These are phyloP conservation scores for Reinhardtius hippoglossoides DNA, from an alignment of 2,113 vertebrate species.

Conservation along the genomic window DNA sequence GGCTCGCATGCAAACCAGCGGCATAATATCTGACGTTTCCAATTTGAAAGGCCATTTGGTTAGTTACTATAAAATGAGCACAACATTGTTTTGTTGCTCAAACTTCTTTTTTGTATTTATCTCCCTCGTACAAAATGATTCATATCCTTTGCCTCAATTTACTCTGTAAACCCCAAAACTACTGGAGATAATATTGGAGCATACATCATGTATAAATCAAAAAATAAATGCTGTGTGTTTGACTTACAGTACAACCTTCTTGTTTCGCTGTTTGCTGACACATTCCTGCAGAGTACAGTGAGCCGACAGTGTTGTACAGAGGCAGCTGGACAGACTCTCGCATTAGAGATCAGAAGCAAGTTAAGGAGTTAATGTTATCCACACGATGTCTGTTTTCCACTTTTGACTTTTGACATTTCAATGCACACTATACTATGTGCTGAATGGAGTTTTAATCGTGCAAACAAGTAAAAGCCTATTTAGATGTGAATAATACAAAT, in stretches of 20 bases:
- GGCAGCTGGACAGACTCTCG: slow-evolving; percentile 14
- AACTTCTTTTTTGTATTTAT: slow-evolving; percentile 46
- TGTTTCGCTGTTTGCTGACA: slow-evolving; percentile 7
- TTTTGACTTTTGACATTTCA: background rate
- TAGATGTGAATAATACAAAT: background rate
- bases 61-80: slow-evolving; percentile 41
- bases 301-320: background rate
- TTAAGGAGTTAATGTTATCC: background rate
- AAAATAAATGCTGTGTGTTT: slow-evolving; percentile 16
- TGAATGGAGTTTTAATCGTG: background rate
- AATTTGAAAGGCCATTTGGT: slow-evolving; percentile 66
- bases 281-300: slow-evolving; percentile 13
- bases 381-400: background rate
- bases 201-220: slow-evolving; percentile 18
- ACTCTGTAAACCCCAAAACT: slow-evolving; percentile 24
- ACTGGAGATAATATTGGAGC: slow-evolving; percentile 12
- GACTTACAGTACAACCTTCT: background rate
- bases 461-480: background rate
- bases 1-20: slow-evolving; percentile 58
- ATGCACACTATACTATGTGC: background rate
- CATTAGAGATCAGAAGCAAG: background rate
- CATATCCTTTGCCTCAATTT: slow-evolving; percentile 42
- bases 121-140: slow-evolving; percentile 40
- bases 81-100: slow-evolving; percentile 42
- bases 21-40: slow-evolving; percentile 53